A percentile compares a stretch with the other conserved stretches of the same genome.
Conservation (phyloP, 2,888 invertebrate species). For the Stomorhina lunata region DNA sequence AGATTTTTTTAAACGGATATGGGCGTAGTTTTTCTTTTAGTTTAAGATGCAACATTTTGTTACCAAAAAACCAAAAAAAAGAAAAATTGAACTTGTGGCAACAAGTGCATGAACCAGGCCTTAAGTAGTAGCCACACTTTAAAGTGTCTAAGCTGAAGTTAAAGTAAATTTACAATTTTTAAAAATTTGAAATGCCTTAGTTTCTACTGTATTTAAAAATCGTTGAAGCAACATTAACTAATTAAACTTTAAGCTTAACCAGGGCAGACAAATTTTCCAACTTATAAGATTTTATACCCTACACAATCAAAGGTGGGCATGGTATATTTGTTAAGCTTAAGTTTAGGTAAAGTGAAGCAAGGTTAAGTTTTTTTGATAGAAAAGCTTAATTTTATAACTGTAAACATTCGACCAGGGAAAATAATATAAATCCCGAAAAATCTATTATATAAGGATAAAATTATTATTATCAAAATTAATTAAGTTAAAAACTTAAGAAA, state of each 20-base stretch:
- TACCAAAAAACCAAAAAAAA: too few species aligned
- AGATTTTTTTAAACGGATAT: constrained; percentile 54
- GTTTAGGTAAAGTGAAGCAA: too few species aligned
- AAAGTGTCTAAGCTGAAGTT: background rate
- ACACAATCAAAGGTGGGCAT: too few species aligned
- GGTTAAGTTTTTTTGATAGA: too few species aligned
- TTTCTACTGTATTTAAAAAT: constrained; percentile 16
- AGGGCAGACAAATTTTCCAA: constrained; percentile 31
- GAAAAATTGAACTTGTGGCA: constrained; percentile 42
- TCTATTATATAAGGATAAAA: too few species aligned
- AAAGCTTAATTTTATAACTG: too few species aligned
- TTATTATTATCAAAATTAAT: too few species aligned
- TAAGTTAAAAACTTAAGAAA: too few species aligned
- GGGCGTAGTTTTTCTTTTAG: constrained; percentile 38
- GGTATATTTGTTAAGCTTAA: too few species aligned
- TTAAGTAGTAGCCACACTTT: background rate
- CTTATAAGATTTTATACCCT: background rate
- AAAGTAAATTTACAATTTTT: constrained; percentile 7
- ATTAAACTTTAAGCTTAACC: constrained; percentile 55
- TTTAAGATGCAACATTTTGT: constrained; percentile 13
- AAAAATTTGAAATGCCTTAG: background rate
- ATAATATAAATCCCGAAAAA: too few species aligned
- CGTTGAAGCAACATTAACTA: constrained; percentile 42
- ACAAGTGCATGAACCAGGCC: constrained; percentile 51
- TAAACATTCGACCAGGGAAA: too few species aligned